Conservation (phyloP, 2,113 vertebrate genomes). For the Aleadryas rufinucha region DNA sequence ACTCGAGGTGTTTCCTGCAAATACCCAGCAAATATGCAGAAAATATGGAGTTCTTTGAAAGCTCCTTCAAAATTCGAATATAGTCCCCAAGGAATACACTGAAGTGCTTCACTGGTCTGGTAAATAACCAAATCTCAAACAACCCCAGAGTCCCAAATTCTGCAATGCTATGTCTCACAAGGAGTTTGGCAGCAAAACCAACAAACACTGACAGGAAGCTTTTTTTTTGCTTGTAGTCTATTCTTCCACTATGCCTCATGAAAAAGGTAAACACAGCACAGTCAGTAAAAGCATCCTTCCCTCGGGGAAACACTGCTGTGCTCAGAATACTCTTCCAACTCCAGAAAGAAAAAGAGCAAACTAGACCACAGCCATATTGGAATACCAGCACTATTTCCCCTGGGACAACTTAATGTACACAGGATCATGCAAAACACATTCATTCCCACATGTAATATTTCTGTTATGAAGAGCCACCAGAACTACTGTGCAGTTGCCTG, state of each 20-base stretch:
- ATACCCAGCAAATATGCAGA: background rate
- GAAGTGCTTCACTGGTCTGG: background rate
- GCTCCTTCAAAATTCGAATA: background rate
- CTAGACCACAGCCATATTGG: background rate
- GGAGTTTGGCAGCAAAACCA: background rate
- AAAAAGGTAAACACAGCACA: background rate
- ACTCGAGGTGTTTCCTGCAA: background rate
- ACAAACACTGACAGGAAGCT: background rate
- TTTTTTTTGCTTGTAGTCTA: background rate
- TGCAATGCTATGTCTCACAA: background rate
- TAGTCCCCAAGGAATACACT: background rate
- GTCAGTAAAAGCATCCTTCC: background rate
- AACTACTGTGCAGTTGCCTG: background rate
- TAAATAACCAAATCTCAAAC: background rate
- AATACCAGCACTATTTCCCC: background rate
- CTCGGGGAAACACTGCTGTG: background rate
- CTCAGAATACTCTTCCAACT: background rate
- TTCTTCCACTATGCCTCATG: background rate
- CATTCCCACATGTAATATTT: background rate
- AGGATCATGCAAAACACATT: background rate
- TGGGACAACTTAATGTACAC: background rate
- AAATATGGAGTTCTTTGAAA: background rate
- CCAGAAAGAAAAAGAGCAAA: background rate
- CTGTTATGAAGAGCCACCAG: background rate
- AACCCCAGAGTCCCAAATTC: background rate